A percentile compares a stretch with the other conserved stretches of the same genome.
Evolutionary conservation across 2,888 invertebrate species (phyloP).

Genomic region (Euplexia lucipara): DNA sequence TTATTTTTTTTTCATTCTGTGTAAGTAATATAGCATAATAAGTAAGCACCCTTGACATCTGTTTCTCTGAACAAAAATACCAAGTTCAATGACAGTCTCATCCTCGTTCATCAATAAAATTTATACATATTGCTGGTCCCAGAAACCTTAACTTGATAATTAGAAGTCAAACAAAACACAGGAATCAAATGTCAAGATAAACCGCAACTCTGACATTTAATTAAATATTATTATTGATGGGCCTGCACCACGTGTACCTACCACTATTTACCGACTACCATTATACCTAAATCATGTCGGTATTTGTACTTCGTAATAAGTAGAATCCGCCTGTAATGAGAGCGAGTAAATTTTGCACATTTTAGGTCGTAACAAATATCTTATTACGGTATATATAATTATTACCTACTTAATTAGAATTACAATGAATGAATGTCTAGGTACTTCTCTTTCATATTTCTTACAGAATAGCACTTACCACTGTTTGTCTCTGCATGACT

Average conservation of each 20-base stretch:
- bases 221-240: conserved; percentile 45
- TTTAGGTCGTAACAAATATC: conserved; percentile 10
- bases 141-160: conserved; percentile 12
- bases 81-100: no score
- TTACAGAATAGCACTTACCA: no score
- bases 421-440: no score
- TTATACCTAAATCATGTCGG: conserved; percentile 17
- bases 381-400: conserved; percentile 2
- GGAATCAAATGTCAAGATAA: conserved; percentile 38
- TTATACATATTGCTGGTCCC: no score
- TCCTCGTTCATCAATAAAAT: no score
- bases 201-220: conserved; percentile 31
- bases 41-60: no score
- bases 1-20: no score
- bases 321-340: conserved; percentile 18
- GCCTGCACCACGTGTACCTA: background rate
- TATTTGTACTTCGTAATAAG: conserved; percentile 4
- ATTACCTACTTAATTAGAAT: no score
- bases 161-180: conserved; percentile 16
- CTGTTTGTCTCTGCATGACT: no score
- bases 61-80: no score
- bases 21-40: no score
- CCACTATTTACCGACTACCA: background rate
- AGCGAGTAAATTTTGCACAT: conserved; percentile 23
- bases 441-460: no score